phyloP scores from a whole-genome alignment of 1,140 invertebrate species.

The Papilio aristodemus region DNA sequence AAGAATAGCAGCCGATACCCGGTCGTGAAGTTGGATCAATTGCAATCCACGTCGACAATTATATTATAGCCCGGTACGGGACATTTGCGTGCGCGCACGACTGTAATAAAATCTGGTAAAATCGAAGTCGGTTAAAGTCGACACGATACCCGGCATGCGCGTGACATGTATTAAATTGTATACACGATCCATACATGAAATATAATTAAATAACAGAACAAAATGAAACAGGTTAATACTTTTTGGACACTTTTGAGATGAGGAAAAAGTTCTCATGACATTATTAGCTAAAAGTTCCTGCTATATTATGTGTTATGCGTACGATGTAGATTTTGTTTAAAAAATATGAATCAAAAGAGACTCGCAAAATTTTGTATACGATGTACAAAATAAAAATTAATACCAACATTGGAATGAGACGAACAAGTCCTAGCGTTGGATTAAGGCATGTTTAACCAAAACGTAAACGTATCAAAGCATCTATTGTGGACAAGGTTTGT shows the following conservation, averaged over 20 bases:
- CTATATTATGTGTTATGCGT: neutral
- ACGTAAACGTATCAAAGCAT: slow-evolving; percentile 20
- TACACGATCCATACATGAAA: no score
- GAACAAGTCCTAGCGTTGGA: slow-evolving; percentile 14
- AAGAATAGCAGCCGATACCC: neutral
- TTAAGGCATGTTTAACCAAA: slow-evolving; percentile 27
- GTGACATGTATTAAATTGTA: slow-evolving; percentile 37
- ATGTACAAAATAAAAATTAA: neutral
- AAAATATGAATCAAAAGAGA: neutral
- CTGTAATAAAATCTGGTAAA: slow-evolving; percentile 50
- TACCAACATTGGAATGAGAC: neutral
- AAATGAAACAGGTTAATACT: no score
- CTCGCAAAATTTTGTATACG: neutral
- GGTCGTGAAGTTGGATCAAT: slow-evolving; percentile 31
- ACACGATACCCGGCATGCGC: slow-evolving; percentile 42
- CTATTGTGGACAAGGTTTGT: slow-evolving; percentile 29
- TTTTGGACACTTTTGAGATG: no score
- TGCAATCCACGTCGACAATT: slow-evolving; percentile 41
- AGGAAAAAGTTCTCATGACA: no score
- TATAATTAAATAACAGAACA: no score
- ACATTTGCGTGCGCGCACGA: slow-evolving; percentile 52
- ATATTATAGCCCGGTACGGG: slow-evolving; percentile 38
- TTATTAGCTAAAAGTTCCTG: no score
- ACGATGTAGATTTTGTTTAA: neutral
- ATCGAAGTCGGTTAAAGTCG: slow-evolving; percentile 40